Percentiles rank a stretch among this genome's conserved stretches.
phyloP scores from a whole-genome alignment of 1,140 invertebrate species.

The Orchesella cincta region DNA sequence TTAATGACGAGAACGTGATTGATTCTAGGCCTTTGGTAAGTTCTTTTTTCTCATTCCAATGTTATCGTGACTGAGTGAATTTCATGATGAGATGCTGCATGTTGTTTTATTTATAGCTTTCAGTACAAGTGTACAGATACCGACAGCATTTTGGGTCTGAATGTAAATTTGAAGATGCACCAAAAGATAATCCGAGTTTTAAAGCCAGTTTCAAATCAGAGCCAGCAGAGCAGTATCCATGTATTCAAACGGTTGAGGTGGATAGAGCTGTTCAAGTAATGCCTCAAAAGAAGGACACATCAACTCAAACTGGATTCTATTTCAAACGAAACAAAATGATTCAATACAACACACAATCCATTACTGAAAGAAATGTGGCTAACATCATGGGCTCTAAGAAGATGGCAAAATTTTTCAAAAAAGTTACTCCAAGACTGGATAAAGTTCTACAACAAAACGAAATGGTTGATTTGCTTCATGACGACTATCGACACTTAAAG shows the following conservation, averaged over 20 bases:
- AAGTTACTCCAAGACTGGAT: slow-evolving; percentile 10
- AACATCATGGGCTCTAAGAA: slow-evolving; percentile 31
- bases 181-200: neutral
- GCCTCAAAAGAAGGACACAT: slow-evolving; percentile 7
- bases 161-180: slow-evolving; percentile 15
- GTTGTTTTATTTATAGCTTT: neutral
- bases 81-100: neutral
- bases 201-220: slow-evolving; percentile 8
- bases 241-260: slow-evolving; percentile 34
- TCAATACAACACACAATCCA: slow-evolving; percentile 42
- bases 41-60: neutral
- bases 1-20: slow-evolving; percentile 35
- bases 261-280: slow-evolving; percentile 43
- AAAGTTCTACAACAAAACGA: slow-evolving; percentile 46
- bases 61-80: neutral
- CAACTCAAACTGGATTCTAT: slow-evolving; percentile 45
- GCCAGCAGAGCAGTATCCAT: slow-evolving; percentile 4
- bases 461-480: slow-evolving; percentile 42
- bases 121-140: neutral
- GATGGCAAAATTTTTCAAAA: slow-evolving; percentile 34
- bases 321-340: slow-evolving; percentile 50
- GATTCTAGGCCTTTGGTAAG: slow-evolving; percentile 42
- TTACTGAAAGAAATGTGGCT: slow-evolving; percentile 23
- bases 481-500: slow-evolving; percentile 43
- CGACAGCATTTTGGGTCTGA: slow-evolving; percentile 7